Evolutionary conservation across 92 coral and sea anemone genomes (phyloP).

Genomic region (Umimayanthus chanpuru): DNA sequence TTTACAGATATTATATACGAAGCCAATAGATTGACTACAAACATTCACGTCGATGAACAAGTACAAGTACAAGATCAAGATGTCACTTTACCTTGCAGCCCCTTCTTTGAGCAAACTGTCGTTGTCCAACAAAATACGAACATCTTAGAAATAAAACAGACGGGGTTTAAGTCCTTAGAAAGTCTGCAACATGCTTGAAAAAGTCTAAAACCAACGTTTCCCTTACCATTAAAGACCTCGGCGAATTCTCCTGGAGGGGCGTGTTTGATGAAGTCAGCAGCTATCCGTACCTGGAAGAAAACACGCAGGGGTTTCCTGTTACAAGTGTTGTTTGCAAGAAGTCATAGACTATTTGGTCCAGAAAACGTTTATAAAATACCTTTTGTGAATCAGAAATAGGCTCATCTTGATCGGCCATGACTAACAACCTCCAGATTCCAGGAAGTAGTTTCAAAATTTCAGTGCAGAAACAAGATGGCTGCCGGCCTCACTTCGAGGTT

Average conservation of each 20-base stretch:
- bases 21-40: background rate
- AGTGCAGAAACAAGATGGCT: conserved; percentile 76
- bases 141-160: conserved; percentile 64
- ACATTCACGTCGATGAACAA: background rate
- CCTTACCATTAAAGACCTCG: conserved; percentile 98
- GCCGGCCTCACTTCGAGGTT: conserved; percentile 48
- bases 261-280: conserved; percentile 99
- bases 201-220: background rate
- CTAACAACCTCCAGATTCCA: conserved; percentile 65
- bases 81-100: conserved; percentile 83
- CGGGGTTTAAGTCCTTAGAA: conserved; percentile 5
- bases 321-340: conserved; percentile 7
- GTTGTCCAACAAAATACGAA: conserved; percentile 89
- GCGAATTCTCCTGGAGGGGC: conserved; percentile 99
- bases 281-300: conserved; percentile 90
- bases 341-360: background rate
- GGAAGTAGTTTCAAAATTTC: conserved; percentile 34
- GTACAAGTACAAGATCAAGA: background rate
- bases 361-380: conserved; percentile 58
- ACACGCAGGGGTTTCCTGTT: conserved; percentile 39
- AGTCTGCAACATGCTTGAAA: background rate
- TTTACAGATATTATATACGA: background rate
- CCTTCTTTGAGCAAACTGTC: conserved; percentile 83
- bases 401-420: conserved; percentile 95
- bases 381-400: conserved; percentile 90